phyloP scores from a whole-genome alignment of 2,113 vertebrate species.

The Mastomys natalensis region DNA sequence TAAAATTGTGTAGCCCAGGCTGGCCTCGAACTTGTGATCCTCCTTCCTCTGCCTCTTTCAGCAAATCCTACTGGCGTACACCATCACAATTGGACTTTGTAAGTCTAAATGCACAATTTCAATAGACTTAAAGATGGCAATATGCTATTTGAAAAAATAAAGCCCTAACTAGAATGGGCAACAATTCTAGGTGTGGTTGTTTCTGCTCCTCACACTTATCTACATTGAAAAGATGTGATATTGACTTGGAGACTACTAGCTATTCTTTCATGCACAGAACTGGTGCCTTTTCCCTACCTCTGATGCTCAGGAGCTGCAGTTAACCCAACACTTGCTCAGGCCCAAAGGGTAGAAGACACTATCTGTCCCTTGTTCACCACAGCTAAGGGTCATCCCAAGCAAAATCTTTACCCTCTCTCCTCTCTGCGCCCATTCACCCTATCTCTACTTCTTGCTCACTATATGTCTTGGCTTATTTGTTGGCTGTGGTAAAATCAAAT shows the following conservation, averaged over 20 bases:
- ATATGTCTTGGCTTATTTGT: neutral
- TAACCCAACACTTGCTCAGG: neutral
- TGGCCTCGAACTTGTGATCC: no score
- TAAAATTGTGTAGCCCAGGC: no score
- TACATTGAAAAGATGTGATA: neutral
- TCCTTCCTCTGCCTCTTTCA: no score
- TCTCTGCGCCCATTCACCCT: neutral
- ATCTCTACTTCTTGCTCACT: neutral
- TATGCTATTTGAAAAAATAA: neutral
- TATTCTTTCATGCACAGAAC: neutral
- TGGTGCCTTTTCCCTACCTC: neutral
- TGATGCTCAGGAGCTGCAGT: neutral
- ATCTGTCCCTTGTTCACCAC: neutral
- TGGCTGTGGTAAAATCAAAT: constrained; percentile 2
- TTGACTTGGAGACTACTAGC: neutral
- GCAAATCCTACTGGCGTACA: no score
- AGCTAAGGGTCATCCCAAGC: neutral
- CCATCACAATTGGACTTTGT: neutral
- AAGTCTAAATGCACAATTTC: neutral
- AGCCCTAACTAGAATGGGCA: neutral
- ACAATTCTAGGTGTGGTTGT: neutral
- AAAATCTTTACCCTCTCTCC: neutral
- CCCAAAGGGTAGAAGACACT: neutral
- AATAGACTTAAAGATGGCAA: neutral
- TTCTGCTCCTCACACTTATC: neutral